A percentile compares a stretch with the other conserved stretches of the same genome.
Conservation (phyloP, 2,888 invertebrate species). For the Lasioglossum zephyrum region DNA sequence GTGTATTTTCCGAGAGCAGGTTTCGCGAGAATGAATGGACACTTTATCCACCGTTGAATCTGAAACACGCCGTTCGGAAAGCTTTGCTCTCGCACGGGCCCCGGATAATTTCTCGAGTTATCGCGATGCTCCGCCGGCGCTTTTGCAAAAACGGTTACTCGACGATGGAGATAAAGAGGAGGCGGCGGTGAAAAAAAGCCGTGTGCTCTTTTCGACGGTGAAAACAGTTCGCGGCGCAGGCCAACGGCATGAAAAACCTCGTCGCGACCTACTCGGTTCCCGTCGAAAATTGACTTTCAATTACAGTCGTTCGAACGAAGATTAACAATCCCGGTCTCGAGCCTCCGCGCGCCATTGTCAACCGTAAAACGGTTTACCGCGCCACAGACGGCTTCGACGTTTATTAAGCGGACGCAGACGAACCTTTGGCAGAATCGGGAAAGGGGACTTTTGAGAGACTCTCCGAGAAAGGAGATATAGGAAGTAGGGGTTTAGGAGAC, state of each 20-base stretch:
- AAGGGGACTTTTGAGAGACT: neutral
- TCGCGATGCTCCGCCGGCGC: slow-evolving; percentile 71
- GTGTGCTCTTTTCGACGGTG: slow-evolving; percentile 63
- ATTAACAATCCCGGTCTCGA: slow-evolving; percentile 41
- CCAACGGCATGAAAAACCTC: slow-evolving; percentile 32
- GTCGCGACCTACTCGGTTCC: slow-evolving; percentile 49
- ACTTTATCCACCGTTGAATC: slow-evolving; percentile 76
- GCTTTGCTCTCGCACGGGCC: slow-evolving; percentile 70
- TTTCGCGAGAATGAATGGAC: slow-evolving; percentile 77
- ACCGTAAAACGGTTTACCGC: slow-evolving; percentile 32
- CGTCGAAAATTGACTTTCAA: slow-evolving; percentile 65
- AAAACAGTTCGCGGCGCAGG: slow-evolving; percentile 51
- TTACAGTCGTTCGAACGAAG: slow-evolving; percentile 51
- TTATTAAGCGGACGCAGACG: slow-evolving; percentile 7
- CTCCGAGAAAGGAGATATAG: neutral
- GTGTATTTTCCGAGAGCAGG: slow-evolving; percentile 70
- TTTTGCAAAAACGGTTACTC: slow-evolving; percentile 72
- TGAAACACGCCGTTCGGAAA: slow-evolving; percentile 76
- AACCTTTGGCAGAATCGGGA: neutral
- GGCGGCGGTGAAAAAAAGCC: slow-evolving; percentile 51
- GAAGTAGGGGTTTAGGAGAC: too few relatives aligned
- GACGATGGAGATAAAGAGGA: slow-evolving; percentile 70
- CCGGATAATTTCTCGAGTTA: slow-evolving; percentile 74
- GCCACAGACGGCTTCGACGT: slow-evolving; percentile 21
- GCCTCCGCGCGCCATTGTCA: slow-evolving; percentile 41